These are phyloP conservation scores for Xiphias gladius DNA, from an alignment of 2,113 vertebrate genomes.

Conservation along the genomic window DNA sequence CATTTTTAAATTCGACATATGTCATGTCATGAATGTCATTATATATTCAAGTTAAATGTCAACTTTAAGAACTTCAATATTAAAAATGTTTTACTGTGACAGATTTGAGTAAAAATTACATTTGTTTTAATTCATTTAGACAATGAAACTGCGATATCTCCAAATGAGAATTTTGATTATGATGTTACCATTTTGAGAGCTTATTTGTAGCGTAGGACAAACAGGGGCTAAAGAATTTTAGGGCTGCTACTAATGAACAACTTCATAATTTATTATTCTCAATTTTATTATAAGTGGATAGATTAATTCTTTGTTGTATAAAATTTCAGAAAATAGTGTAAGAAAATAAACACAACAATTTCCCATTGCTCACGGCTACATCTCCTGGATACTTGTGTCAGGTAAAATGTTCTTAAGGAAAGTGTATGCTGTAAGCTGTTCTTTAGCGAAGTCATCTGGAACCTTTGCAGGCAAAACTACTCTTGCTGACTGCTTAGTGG, in stretches of 20 bases:
- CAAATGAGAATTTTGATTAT: neutral
- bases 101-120: neutral
- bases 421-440: neutral
- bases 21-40: too few relatives aligned
- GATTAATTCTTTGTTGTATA: too few relatives aligned
- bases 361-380: neutral
- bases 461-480: slow-evolving; percentile 93
- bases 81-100: neutral
- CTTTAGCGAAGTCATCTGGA: neutral
- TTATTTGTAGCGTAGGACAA: neutral
- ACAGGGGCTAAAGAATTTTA: neutral
- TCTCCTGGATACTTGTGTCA: neutral
- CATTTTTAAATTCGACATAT: too few relatives aligned
- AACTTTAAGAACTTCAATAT: too few relatives aligned
- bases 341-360: too few relatives aligned
- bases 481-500: slow-evolving; percentile 95
- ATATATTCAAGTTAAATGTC: too few relatives aligned
- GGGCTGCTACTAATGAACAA: neutral
- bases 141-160: neutral
- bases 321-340: too few relatives aligned
- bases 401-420: neutral
- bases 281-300: too few relatives aligned
- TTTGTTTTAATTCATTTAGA: neutral
- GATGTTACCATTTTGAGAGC: neutral
- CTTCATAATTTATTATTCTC: too few relatives aligned